These are phyloP conservation scores for Amiota minor DNA, from an alignment of 2,888 invertebrate genomes.

Conservation along the genomic window DNA sequence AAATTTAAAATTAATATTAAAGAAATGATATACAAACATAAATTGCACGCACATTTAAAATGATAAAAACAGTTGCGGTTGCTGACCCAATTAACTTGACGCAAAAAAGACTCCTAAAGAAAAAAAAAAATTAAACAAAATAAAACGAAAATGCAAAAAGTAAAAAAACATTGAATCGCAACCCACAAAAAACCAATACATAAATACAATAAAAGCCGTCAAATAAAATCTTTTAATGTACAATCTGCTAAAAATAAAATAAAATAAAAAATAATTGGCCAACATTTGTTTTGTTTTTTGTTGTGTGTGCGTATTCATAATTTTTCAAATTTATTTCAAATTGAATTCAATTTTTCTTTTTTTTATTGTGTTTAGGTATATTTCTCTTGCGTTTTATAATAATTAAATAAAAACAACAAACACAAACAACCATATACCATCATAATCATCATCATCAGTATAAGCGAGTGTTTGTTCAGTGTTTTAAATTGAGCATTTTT, in stretches of 20 bases:
- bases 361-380: too few species aligned
- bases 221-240: background rate
- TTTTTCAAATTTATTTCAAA: background rate
- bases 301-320: background rate
- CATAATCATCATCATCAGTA: background rate
- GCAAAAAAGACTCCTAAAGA: conserved; percentile 27
- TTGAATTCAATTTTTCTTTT: conserved; percentile 17
- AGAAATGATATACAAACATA: background rate
- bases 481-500: conserved; percentile 7
- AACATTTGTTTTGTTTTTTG: background rate
- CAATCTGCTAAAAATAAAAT: background rate
- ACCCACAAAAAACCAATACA: background rate
- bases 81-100: conserved; percentile 63
- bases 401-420: conserved; percentile 22
- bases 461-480: background rate
- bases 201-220: background rate
- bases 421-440: too few species aligned
- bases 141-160: conserved; percentile 18
- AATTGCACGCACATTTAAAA: conserved; percentile 37
- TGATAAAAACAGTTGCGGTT: conserved; percentile 67
- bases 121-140: conserved; percentile 27
- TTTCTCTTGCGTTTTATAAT: conserved; percentile 2
- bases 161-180: conserved; percentile 8
- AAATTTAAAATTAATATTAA: background rate
- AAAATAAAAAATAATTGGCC: background rate